Conservation (phyloP, 2,113 vertebrate species). For the Epinephelus moara region DNA sequence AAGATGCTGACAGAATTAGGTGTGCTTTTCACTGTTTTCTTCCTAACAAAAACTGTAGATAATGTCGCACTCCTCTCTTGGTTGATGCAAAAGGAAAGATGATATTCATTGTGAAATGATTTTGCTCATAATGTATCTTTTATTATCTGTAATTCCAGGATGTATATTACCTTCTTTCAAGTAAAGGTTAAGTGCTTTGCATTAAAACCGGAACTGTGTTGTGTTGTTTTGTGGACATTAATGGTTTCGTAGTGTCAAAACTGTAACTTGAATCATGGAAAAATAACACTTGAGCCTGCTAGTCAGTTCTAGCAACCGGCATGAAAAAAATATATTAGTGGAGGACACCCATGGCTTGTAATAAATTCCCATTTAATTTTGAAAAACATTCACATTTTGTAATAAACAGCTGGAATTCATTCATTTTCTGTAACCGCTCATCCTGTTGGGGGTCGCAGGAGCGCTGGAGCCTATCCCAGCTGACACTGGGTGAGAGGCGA, state of each 20-base stretch:
- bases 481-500: too few species aligned
- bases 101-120: constrained; percentile 86
- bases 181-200: constrained; percentile 89
- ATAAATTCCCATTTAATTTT: too few species aligned
- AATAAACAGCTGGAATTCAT: too few species aligned
- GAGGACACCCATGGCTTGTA: neutral
- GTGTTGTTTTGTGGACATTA: constrained; percentile 42
- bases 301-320: neutral
- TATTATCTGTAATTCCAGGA: constrained; percentile 88
- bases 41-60: constrained; percentile 84
- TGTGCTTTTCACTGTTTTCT: constrained; percentile 82
- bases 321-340: neutral
- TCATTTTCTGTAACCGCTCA: too few species aligned
- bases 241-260: neutral
- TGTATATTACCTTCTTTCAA: constrained; percentile 89
- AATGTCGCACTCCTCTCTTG: constrained; percentile 78
- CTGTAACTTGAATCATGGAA: neutral
- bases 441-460: too few species aligned
- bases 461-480: too few species aligned
- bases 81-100: constrained; percentile 79
- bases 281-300: too few species aligned
- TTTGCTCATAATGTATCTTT: constrained; percentile 87
- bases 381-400: too few species aligned
- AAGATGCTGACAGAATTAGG: constrained; percentile 79
- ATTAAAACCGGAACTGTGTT: constrained; percentile 76